Evolutionary conservation across 2,113 vertebrate species (phyloP).

Genomic region (Archilochus colubris): DNA sequence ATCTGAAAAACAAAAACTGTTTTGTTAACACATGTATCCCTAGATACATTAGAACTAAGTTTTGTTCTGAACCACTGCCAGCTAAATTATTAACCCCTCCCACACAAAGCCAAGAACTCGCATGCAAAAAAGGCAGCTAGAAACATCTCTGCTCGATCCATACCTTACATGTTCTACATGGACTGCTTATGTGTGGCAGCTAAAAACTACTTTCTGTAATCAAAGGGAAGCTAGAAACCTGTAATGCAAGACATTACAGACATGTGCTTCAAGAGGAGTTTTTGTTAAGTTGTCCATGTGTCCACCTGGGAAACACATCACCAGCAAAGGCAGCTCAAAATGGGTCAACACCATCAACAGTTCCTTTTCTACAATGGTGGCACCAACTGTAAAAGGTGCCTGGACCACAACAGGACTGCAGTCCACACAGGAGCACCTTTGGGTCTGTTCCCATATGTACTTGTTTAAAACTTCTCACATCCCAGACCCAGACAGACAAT

Average conservation of each 20-base stretch:
- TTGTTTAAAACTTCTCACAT: neutral
- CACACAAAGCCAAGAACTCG: neutral
- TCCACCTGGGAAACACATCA: neutral
- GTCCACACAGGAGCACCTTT: accelerated
- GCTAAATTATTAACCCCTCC: neutral
- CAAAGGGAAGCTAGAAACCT: neutral
- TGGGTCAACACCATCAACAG: accelerated
- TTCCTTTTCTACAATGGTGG: neutral
- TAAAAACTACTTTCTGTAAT: neutral
- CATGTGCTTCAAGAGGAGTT: neutral
- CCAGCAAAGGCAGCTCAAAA: neutral
- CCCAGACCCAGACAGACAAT: neutral
- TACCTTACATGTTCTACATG: accelerated
- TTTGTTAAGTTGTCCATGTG: neutral
- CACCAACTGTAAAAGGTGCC: accelerated
- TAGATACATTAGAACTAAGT: neutral
- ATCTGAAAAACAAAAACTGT: conserved; percentile 61
- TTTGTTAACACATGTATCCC: neutral
- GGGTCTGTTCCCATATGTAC: neutral
- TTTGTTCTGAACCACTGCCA: conserved; percentile 6
- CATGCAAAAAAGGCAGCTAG: neutral
- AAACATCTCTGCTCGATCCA: neutral
- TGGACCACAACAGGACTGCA: neutral
- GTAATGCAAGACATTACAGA: neutral
- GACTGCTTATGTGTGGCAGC: accelerated